Evolutionary conservation across 2,888 invertebrate species (phyloP), one percentile per base, ranked within the genome.

Genomic region (Plemyria rubiginata): DNA sequence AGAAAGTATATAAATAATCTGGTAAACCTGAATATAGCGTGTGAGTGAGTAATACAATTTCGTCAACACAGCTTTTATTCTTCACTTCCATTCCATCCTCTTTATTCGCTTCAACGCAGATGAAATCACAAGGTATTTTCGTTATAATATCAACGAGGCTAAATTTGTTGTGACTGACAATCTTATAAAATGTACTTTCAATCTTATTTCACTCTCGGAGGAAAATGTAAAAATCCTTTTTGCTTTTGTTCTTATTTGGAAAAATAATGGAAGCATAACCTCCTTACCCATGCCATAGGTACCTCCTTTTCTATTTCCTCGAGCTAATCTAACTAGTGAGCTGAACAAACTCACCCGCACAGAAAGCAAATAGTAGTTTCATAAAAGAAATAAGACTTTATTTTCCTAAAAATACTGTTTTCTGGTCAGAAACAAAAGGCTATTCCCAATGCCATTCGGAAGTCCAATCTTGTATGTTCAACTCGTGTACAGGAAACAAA

Each of bases 401-500:
- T 61, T 51, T 49, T 50, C 54, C 55, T 45, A 58, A 65, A 60
- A 65, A 66, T 66, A 66, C 68, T 53, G 57, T 61, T 62, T 63
- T 59, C 60, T 46, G 62, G 48, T 58, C 55, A 54, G 52, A 62
- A 66, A 70, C 64, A 68, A 55, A 68, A 66, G 62, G 53, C 59
- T 57, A 65, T 66, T 63, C 62, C 64, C 60, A 60, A 65, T 56
- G 53, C 62, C 64, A 62, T 61, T 65, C 63, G 54, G 59, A 63
- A 67, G 60, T 58, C 57, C 62, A 65, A 65, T 65, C 68, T 71
- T 70, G 67, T 65, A 66, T 60, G 71, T 71, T 72, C 74, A 62
- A 66, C 45, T 58, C 72, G 73, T 74, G 78, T 77, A 67, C 72
- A 48, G 48, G 43, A 75, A 78, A 80, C 80, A 79, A 79, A 79